A percentile compares a stretch with the other conserved stretches of the same genome.
Conservation (phyloP, 2,797 vertebrate genomes). For the Lacerta bilineata region DNA sequence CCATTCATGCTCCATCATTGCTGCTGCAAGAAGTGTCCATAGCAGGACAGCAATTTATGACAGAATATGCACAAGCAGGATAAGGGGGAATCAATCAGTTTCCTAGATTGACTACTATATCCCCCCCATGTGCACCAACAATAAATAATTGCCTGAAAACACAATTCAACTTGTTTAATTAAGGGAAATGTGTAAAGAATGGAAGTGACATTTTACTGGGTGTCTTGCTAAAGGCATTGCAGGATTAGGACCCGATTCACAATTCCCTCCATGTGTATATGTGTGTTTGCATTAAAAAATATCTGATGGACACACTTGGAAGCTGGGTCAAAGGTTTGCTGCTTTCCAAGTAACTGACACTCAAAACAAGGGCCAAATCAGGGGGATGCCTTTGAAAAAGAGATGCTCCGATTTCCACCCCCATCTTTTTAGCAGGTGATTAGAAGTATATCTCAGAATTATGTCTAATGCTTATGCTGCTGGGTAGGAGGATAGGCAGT, state of each 20-base stretch:
- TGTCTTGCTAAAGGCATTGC: constrained; percentile 32
- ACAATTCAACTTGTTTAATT: constrained; percentile 54
- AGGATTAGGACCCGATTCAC: constrained; percentile 33
- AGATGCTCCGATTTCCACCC: background rate
- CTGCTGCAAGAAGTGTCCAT: constrained; percentile 52
- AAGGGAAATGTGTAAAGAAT: constrained; percentile 52
- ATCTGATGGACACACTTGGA: constrained; percentile 13
- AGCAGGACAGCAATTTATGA: constrained; percentile 39
- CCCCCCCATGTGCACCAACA: constrained; percentile 46
- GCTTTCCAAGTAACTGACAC: constrained; percentile 9
- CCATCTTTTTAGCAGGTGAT: background rate
- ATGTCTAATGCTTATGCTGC: constrained; percentile 4
- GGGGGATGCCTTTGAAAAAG: background rate
- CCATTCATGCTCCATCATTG: constrained; percentile 61
- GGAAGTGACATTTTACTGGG: constrained; percentile 39
- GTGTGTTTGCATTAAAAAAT: constrained; percentile 23
- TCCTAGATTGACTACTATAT: constrained; percentile 62
- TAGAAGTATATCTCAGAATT: background rate
- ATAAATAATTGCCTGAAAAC: constrained; percentile 58
- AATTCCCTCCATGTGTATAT: background rate
- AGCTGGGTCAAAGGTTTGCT: constrained; percentile 36
- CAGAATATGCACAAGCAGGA: constrained; percentile 30
- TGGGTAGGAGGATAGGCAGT: background rate
- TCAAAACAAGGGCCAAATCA: constrained; percentile 33
- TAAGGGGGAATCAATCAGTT: constrained; percentile 46